Percentiles rank a stretch among this genome's conserved stretches.
phyloP scores from a whole-genome alignment of 2,113 vertebrate genomes.

The Sigmodon hispidus region DNA sequence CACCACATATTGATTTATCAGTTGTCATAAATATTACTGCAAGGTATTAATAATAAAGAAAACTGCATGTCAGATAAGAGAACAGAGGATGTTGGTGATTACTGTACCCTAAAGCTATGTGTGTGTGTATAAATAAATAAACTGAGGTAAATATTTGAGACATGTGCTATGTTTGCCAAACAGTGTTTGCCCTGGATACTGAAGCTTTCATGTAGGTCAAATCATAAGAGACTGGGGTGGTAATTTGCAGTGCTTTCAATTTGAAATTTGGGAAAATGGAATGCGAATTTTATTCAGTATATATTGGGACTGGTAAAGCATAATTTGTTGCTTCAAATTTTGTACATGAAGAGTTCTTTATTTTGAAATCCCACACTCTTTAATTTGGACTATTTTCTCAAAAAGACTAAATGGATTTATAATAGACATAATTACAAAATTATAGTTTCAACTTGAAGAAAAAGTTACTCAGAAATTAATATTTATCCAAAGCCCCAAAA shows the following conservation, averaged over 20 bases:
- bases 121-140: not conserved
- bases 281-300: constrained; percentile 6
- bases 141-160: not conserved
- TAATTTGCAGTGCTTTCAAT: not conserved
- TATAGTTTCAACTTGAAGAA: constrained; percentile 7
- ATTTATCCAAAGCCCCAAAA: constrained; percentile 54
- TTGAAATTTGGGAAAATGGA: not conserved
- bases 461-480: constrained; percentile 35
- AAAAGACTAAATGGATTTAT: constrained; percentile 4
- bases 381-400: constrained; percentile 35
- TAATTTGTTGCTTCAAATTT: constrained; percentile 18
- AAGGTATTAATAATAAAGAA: not conserved
- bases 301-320: not conserved
- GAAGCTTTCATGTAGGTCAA: not conserved
- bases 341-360: not conserved
- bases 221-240: not conserved
- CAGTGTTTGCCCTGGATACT: not conserved
- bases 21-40: not conserved
- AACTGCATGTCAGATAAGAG: not conserved
- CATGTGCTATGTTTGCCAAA: too few relatives aligned
- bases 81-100: not conserved
- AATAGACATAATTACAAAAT: not conserved
- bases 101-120: not conserved
- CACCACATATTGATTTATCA: not conserved
- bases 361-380: not conserved